Evolutionary conservation across 2,888 invertebrate genomes (phyloP).

Genomic region (Drosophila kuntzei): DNA sequence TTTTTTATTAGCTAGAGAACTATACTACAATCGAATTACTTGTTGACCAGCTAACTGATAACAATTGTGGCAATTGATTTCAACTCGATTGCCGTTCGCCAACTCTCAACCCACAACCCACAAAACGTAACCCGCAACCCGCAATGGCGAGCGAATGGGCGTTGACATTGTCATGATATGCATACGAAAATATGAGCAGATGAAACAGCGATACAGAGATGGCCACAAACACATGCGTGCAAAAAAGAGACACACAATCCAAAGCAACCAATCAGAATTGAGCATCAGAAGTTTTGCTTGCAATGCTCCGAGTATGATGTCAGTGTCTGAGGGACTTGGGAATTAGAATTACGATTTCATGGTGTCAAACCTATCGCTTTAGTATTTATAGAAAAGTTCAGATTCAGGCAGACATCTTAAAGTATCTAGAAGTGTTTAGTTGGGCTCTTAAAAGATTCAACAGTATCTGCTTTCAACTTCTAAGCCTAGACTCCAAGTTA

Average conservation of each 20-base stretch:
- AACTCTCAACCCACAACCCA: constrained; percentile 8
- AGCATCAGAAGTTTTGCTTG: constrained; percentile 8
- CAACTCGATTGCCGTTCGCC: constrained; percentile 46
- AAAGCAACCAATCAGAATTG: constrained; percentile 39
- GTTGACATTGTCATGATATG: constrained; percentile 47
- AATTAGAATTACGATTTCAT: neutral
- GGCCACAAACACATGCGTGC: neutral
- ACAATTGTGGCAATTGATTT: constrained; percentile 73
- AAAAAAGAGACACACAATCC: neutral
- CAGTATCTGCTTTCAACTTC: too few relatives aligned
- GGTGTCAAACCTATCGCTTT: too few relatives aligned
- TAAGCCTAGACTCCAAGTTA: too few relatives aligned
- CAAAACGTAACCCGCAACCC: constrained; percentile 25
- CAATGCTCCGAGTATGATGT: neutral
- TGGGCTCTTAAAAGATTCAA: too few relatives aligned
- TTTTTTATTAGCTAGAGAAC: constrained; percentile 14
- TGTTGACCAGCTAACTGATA: constrained; percentile 61
- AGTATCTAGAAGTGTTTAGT: too few relatives aligned
- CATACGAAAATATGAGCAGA: constrained; percentile 1
- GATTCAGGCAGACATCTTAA: too few relatives aligned
- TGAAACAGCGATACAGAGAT: constrained; percentile 2
- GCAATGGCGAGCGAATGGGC: constrained; percentile 53
- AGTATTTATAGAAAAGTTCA: too few relatives aligned
- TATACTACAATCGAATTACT: constrained; percentile 63
- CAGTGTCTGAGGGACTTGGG: neutral